Evolutionary conservation across 2,888 invertebrate genomes (phyloP), one percentile per base, ranked within the genome.

Genomic region (Thymelicus sylvestris): DNA sequence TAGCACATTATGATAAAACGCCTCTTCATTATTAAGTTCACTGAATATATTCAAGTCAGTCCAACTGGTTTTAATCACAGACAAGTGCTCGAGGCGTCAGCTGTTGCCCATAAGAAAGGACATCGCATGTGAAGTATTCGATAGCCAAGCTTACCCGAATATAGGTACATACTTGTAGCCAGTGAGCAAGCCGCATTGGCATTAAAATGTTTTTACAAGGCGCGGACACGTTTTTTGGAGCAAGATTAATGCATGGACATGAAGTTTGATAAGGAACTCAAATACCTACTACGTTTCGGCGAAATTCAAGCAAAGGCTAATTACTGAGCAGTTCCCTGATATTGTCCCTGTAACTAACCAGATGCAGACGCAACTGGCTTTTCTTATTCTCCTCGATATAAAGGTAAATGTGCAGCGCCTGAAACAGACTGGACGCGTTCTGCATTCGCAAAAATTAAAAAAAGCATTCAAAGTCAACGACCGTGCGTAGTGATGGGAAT

Each of bases 381-480:
- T 63, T 68, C 68, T 68, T 63, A 59, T 69, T 19, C 64, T 12
- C 38, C 39, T 38, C 59, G 59, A 7, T 44, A 69, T 69, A 64
- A 69, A 59, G 69, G 48, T 69, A 59, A 63, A 64, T 38, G 64
- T 19, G 7, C 47, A 31, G 24, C 39, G 60, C 38, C 55, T 63
- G 62, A 68, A 55, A 44, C 24, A 50, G 50, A 63, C 55, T 63
- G 69, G 19, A 63, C 59, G 48, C 13, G 47, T 72, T 74, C 72
- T 52, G 72, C 72, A 72, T 61, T 72, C 67, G 73, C 66, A 74
- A 75, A 75, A 78, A 75, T 76, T 77, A 68, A 72, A 78, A 82
- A 77, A 80, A 78, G 74, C 74, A 73, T 74, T 74, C 67, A 77
- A 84, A 81, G 90, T 88, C 89, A 88, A 85, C 80, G 88, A 87